Evolutionary conservation across 2,113 vertebrate genomes (phyloP).

Genomic region (Rhagologus leucostigma): DNA sequence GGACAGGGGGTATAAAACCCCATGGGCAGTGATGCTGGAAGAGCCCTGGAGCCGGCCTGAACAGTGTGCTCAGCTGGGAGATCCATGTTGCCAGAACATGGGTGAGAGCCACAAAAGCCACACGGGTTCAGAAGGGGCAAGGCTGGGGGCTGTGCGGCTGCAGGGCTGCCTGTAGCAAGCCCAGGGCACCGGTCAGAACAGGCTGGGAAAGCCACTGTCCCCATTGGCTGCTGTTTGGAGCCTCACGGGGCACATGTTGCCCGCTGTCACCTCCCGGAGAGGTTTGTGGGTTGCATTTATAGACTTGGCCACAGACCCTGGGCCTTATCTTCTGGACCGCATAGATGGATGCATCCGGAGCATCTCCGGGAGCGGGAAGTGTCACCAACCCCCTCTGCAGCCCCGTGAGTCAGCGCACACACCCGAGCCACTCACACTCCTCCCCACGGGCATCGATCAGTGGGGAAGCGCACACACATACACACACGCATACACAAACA

Average conservation of each 20-base stretch:
- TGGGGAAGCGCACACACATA: background rate
- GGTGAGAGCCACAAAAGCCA: constrained; percentile 37
- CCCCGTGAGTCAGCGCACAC: background rate
- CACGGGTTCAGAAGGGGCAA: background rate
- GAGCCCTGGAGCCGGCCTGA: background rate
- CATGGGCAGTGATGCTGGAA: background rate
- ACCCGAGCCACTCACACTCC: background rate
- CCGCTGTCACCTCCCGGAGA: background rate
- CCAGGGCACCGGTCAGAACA: background rate
- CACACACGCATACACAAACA: constrained; percentile 23
- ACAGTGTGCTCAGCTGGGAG: background rate
- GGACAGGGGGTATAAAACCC: background rate
- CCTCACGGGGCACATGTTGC: background rate
- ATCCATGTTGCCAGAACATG: background rate
- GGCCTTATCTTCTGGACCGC: background rate
- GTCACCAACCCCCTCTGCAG: background rate
- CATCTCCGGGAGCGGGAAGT: background rate
- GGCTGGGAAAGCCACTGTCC: constrained; percentile 16
- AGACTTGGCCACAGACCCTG: background rate
- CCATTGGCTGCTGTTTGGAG: background rate
- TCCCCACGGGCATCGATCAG: background rate
- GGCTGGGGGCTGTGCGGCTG: accelerated
- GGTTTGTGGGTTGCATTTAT: constrained; percentile 52
- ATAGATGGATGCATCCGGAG: background rate
- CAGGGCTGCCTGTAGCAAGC: background rate